Conservation (phyloP, 2,888 invertebrate genomes). For the Amblyjoppa fuscipennis region DNA sequence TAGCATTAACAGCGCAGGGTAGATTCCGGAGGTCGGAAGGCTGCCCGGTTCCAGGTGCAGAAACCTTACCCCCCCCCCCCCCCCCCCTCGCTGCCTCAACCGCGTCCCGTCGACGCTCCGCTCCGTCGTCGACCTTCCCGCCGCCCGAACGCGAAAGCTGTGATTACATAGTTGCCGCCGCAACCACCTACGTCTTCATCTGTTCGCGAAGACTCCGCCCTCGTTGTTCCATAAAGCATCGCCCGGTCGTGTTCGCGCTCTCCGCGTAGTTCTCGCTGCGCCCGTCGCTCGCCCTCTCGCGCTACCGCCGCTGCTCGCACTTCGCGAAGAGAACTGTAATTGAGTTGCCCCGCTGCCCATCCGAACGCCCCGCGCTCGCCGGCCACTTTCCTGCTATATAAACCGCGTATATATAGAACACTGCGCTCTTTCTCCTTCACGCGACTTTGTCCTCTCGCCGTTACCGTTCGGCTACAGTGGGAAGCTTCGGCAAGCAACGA, state of each 20-base stretch:
- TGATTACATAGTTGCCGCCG: slow-evolving; percentile 73
- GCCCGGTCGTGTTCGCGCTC: not conserved
- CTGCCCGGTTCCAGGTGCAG: not conserved
- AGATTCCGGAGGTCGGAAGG: not conserved
- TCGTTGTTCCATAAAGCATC: slow-evolving; percentile 64
- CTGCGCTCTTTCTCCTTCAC: not conserved
- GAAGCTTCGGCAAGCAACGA: not conserved
- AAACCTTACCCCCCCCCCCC: too few relatives aligned
- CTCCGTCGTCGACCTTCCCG: not conserved
- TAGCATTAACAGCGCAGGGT: not conserved
- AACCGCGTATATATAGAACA: slow-evolving; percentile 8
- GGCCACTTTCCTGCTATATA: slow-evolving; percentile 53
- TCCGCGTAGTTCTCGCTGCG: not conserved
- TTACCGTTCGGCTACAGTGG: not conserved
- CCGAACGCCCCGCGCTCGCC: slow-evolving; percentile 48
- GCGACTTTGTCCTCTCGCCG: not conserved
- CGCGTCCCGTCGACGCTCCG: slow-evolving; percentile 20
- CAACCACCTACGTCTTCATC: slow-evolving; percentile 73
- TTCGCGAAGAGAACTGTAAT: slow-evolving; percentile 67
- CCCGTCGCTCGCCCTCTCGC: slow-evolving; percentile 19
- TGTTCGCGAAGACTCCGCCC: slow-evolving; percentile 66
- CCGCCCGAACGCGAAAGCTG: slow-evolving; percentile 46
- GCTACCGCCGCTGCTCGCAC: slow-evolving; percentile 23
- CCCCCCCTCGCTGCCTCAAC: not conserved
- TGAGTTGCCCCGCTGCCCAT: slow-evolving; percentile 70